Percentiles rank a stretch among this genome's conserved stretches.
These are phyloP conservation scores for Henicopernis longicauda DNA, from an alignment of 2,113 vertebrate species.

Conservation along the genomic window DNA sequence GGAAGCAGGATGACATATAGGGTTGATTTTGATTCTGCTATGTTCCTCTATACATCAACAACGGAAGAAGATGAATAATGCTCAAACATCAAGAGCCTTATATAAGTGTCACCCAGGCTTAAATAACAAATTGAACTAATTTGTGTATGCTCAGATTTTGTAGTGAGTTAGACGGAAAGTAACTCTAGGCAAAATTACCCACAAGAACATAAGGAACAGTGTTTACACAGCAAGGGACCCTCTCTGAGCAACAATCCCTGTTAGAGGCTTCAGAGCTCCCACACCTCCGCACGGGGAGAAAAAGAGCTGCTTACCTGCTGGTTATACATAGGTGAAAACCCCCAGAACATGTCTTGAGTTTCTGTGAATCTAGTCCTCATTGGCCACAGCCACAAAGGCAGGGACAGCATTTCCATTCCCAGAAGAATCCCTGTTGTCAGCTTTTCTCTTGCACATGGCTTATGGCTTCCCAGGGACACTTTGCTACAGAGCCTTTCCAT, in stretches of 20 bases:
- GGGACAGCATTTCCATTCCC: not conserved
- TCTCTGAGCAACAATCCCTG: not conserved
- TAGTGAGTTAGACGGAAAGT: not conserved
- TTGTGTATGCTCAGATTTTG: not conserved
- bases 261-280: not conserved
- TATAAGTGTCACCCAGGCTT: not conserved
- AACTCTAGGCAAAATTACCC: not conserved
- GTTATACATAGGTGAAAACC: rapidly evolving
- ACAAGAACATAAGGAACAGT: not conserved
- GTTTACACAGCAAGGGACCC: not conserved
- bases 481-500: not conserved
- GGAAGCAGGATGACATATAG: not conserved
- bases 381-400: not conserved
- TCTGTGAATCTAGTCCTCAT: not conserved
- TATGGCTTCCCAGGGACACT: not conserved
- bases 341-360: not conserved
- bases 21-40: not conserved
- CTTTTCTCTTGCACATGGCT: not conserved
- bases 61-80: not conserved
- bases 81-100: not conserved
- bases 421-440: not conserved
- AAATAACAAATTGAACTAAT: not conserved
- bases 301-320: not conserved
- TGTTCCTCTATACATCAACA: not conserved
- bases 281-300: not conserved